Conservation (phyloP, 2,797 vertebrate genomes). For the Cynodonichthys magdalenae region DNA sequence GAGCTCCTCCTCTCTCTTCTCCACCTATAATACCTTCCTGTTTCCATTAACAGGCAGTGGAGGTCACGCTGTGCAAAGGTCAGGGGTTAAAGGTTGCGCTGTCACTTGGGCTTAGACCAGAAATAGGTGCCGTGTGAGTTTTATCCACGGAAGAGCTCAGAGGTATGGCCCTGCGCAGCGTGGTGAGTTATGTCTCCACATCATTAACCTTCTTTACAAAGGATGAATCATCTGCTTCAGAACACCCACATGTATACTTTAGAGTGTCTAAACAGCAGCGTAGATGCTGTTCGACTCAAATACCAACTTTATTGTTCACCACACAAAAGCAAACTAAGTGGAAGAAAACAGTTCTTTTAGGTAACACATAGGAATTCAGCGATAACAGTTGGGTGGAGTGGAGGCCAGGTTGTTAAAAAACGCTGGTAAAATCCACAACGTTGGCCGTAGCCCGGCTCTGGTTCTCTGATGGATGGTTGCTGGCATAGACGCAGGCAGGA, state of each 20-base stretch:
- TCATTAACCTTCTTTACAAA: conserved; percentile 43
- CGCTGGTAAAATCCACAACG: conserved; percentile 54
- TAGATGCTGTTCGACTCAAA: conserved; percentile 53
- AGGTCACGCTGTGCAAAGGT: conserved; percentile 75
- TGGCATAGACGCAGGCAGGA: conserved; percentile 44
- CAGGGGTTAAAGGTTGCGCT: conserved; percentile 73
- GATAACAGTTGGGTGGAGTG: conserved; percentile 56
- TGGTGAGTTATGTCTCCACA: conserved; percentile 58
- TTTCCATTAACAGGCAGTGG: conserved; percentile 75
- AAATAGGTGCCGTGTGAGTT: conserved; percentile 80
- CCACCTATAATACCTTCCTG: conserved; percentile 82
- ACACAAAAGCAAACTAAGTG: conserved; percentile 56
- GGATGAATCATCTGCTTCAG: conserved; percentile 7
- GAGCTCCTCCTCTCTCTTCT: conserved; percentile 56
- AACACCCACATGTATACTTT: conserved; percentile 21
- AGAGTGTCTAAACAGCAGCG: conserved; percentile 20
- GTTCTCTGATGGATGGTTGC: conserved; percentile 50
- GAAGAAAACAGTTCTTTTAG: conserved; percentile 65
- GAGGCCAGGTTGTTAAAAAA: conserved; percentile 62
- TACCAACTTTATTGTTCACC: conserved; percentile 58
- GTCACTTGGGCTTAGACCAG: conserved; percentile 71
- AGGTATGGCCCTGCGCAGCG: conserved; percentile 32
- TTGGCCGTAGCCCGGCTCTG: conserved; percentile 25
- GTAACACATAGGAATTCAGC: conserved; percentile 65
- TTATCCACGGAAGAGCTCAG: conserved; percentile 62